Percentiles rank a stretch among this genome's conserved stretches.
Evolutionary conservation across 1,140 invertebrate species (phyloP).

Genomic region (Yoshiicerus persimilis): DNA sequence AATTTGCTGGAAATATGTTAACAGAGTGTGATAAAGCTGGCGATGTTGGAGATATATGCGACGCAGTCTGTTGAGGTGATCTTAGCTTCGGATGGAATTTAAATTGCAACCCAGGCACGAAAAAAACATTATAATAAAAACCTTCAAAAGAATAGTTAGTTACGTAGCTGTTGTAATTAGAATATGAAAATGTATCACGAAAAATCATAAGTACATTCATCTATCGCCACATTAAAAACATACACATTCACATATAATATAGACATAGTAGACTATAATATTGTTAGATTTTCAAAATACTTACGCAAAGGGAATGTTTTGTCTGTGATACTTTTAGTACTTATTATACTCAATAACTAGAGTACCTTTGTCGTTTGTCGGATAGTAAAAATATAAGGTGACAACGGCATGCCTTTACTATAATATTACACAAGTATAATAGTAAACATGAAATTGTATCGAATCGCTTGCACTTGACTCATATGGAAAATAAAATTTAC

Average conservation of each 20-base stretch:
- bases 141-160: not conserved
- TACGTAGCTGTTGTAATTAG: not conserved
- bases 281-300: not conserved
- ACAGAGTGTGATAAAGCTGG: conserved; percentile 42
- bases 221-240: no score
- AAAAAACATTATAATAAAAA: not conserved
- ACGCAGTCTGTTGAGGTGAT: not conserved
- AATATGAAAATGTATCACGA: no score
- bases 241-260: not conserved
- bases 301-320: not conserved
- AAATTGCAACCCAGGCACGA: not conserved
- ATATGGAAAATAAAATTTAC: no score
- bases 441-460: no score
- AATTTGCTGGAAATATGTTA: conserved; percentile 38
- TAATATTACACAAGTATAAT: no score
- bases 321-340: not conserved
- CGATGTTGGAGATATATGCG: not conserved
- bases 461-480: no score
- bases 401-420: not conserved
- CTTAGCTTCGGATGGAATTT: not conserved
- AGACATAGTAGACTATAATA: not conserved
- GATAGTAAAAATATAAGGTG: no score
- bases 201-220: no score
- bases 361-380: not conserved
- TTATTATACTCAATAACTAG: not conserved